Conservation (phyloP, 2,888 invertebrate genomes). For the Chesias legatella region DNA sequence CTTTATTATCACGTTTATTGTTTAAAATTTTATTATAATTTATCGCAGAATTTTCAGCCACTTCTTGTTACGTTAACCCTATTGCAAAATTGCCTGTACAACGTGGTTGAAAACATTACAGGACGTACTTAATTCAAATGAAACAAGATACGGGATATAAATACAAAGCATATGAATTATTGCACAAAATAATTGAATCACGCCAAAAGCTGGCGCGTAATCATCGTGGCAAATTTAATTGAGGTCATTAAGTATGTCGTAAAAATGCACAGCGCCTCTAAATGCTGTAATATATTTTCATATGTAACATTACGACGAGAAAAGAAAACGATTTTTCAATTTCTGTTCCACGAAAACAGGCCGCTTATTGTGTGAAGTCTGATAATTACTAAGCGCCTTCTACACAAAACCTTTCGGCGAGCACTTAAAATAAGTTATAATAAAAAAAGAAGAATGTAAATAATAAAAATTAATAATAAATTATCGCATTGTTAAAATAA, state of each 20-base stretch:
- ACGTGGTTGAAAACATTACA: too few relatives aligned
- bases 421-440: too few relatives aligned
- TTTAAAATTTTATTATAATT: conserved; percentile 3
- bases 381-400: too few relatives aligned
- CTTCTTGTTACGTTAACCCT: too few relatives aligned
- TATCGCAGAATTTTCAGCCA: conserved; percentile 1
- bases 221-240: conserved; percentile 28
- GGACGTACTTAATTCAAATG: too few relatives aligned
- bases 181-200: conserved; percentile 28
- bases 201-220: conserved; percentile 27
- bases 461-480: too few relatives aligned
- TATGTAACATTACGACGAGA: conserved; percentile 7
- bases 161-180: conserved; percentile 26
- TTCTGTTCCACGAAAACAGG: not conserved
- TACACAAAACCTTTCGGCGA: too few relatives aligned
- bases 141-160: conserved; percentile 3
- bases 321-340: conserved; percentile 9
- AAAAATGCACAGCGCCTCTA: conserved; percentile 24
- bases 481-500: too few relatives aligned
- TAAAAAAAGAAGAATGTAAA: too few relatives aligned
- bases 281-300: conserved; percentile 20
- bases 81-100: too few relatives aligned
- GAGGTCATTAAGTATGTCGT: conserved; percentile 28
- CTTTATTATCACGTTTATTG: conserved; percentile 1
- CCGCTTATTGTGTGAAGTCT: not conserved